phyloP scores from a whole-genome alignment of 2,888 invertebrate genomes.

The Magallana nippona region DNA sequence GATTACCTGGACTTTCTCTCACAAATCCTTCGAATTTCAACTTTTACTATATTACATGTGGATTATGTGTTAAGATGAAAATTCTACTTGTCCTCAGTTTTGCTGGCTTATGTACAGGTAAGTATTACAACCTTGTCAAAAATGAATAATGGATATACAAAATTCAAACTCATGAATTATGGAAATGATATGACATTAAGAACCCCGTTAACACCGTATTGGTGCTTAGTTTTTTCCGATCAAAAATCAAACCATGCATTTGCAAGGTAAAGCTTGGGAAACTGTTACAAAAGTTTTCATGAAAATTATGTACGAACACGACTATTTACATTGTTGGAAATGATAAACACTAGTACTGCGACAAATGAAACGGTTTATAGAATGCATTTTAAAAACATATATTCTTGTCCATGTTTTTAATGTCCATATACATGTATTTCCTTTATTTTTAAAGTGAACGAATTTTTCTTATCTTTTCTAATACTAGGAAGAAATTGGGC shows the following conservation, averaged over 20 bases:
- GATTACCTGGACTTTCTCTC: background rate
- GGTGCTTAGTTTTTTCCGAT: background rate
- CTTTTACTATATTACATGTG: background rate
- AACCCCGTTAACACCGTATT: background rate
- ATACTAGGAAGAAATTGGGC: too few relatives aligned
- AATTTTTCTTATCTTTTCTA: too few relatives aligned
- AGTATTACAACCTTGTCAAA: conserved; percentile 12
- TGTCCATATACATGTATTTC: too few relatives aligned
- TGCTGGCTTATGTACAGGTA: conserved; percentile 11
- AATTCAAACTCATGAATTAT: conserved; percentile 33
- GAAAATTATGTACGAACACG: too few relatives aligned
- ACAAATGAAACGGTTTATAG: too few relatives aligned
- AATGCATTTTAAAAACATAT: too few relatives aligned
- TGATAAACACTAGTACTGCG: too few relatives aligned
- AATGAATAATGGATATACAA: conserved; percentile 25
- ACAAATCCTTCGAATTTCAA: too few relatives aligned
- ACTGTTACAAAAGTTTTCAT: too few relatives aligned
- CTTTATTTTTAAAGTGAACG: too few relatives aligned
- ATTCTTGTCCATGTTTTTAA: too few relatives aligned
- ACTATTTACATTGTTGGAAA: too few relatives aligned
- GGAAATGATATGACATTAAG: background rate
- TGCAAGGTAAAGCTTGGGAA: background rate
- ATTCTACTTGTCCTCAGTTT: background rate
- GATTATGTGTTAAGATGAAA: conserved; percentile 3
- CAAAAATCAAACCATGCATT: background rate